A percentile compares a stretch with the other conserved stretches of the same genome.
phyloP scores from a whole-genome alignment of 2,113 vertebrate genomes.

The Tragelaphus scriptus region DNA sequence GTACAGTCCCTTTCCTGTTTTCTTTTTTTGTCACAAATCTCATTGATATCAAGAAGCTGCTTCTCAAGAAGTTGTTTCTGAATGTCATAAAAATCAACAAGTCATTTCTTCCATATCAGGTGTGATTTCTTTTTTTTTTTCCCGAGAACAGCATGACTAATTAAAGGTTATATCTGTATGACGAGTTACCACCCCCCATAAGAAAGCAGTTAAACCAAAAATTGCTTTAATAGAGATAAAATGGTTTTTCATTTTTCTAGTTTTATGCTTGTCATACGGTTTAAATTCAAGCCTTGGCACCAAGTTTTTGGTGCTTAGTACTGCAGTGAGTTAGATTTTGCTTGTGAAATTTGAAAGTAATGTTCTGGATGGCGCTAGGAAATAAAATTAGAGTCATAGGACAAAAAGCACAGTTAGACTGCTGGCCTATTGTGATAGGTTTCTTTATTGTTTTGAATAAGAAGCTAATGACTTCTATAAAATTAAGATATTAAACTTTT shows the following conservation, averaged over 20 bases:
- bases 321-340: not conserved
- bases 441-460: not conserved
- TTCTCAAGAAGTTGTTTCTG: conserved; percentile 56
- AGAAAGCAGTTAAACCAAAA: not conserved
- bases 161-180: not conserved
- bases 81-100: not conserved
- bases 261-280: not conserved
- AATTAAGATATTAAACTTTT: not conserved
- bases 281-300: conserved; percentile 1
- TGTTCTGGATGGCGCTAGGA: not conserved
- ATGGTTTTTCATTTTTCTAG: not conserved
- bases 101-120: conserved; percentile 56
- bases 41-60: conserved; percentile 32
- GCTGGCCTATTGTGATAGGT: not conserved
- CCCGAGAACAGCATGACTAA: not conserved
- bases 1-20: not conserved
- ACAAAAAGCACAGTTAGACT: not conserved
- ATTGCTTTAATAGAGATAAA: not conserved
- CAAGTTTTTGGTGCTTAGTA: not conserved
- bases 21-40: conserved; percentile 48
- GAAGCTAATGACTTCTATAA: not conserved
- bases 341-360: not conserved
- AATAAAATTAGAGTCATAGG: not conserved
- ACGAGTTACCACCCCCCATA: not conserved
- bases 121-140: conserved; percentile 38